A percentile compares a stretch with the other conserved stretches of the same genome.
Evolutionary conservation across 1,140 invertebrate genomes (phyloP).

Genomic region (Orchestia grillus): DNA sequence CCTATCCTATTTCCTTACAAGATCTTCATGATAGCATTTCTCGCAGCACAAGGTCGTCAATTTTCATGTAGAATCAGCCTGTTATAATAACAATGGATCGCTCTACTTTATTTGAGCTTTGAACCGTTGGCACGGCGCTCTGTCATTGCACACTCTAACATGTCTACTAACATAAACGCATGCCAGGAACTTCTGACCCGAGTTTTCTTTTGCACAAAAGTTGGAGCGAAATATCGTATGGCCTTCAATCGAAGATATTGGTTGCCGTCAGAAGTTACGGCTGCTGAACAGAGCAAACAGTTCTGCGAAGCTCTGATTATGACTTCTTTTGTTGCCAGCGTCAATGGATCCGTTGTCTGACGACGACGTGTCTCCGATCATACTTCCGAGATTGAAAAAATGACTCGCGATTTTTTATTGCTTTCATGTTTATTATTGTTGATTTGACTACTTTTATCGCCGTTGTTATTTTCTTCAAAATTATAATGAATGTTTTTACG

Average conservation of each 20-base stretch:
- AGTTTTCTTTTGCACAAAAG: neutral
- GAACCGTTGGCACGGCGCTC: neutral
- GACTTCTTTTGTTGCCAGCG: neutral
- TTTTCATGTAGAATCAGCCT: neutral
- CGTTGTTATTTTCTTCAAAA: no score
- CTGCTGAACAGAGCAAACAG: neutral
- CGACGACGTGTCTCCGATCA: neutral
- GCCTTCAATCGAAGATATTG: slow-evolving; percentile 24
- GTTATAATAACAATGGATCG: neutral
- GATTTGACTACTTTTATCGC: no score
- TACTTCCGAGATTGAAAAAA: neutral
- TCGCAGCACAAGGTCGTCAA: no score
- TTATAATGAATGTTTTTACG: no score
- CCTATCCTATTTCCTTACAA: no score
- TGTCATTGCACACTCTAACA: neutral
- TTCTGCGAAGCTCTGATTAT: neutral
- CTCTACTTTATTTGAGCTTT: neutral
- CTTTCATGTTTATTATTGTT: neutral
- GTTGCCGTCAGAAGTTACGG: neutral
- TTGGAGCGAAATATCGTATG: slow-evolving; percentile 25
- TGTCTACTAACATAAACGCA: neutral
- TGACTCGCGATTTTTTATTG: no score
- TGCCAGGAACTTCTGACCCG: neutral
- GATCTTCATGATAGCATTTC: no score
- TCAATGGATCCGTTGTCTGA: neutral